Evolutionary conservation across 2,797 vertebrate species (phyloP).

Genomic region (Ammospiza maritima): DNA sequence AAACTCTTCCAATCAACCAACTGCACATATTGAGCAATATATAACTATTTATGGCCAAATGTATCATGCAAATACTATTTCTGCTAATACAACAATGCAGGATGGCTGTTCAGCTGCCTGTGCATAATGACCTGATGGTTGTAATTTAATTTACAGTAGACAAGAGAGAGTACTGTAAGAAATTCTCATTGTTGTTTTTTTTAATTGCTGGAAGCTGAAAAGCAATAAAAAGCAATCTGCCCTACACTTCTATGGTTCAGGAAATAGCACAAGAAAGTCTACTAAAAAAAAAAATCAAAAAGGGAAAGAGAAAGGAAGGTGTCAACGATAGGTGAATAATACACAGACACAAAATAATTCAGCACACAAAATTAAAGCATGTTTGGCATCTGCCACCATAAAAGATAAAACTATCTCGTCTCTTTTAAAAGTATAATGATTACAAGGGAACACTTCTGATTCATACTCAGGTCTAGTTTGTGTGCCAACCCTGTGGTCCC

Average conservation of each 20-base stretch:
- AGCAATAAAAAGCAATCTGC: not conserved
- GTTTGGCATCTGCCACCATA: slow-evolving; percentile 51
- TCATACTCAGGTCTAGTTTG: not conserved
- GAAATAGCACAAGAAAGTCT: not conserved
- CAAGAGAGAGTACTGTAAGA: not conserved
- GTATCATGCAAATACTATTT: not conserved
- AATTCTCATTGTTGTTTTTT: not conserved
- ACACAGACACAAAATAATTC: slow-evolving; percentile 38
- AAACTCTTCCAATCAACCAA: not conserved
- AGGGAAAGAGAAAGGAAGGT: not conserved
- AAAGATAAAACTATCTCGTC: slow-evolving; percentile 23
- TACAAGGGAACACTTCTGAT: slow-evolving; percentile 8
- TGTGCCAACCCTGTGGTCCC: not conserved
- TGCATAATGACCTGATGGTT: not conserved
- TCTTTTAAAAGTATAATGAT: slow-evolving; percentile 32
- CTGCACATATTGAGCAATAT: not conserved
- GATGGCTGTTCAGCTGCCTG: not conserved
- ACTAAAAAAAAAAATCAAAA: not conserved
- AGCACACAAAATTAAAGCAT: slow-evolving; percentile 45
- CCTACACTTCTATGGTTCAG: not conserved
- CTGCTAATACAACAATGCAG: not conserved
- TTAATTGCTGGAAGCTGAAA: not conserved
- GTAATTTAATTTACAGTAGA: not conserved
- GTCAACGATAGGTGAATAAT: not conserved
- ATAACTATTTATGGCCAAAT: not conserved